These are phyloP conservation scores for Ennomos quercinarius DNA, from an alignment of 2,888 invertebrate genomes.

Conservation along the genomic window DNA sequence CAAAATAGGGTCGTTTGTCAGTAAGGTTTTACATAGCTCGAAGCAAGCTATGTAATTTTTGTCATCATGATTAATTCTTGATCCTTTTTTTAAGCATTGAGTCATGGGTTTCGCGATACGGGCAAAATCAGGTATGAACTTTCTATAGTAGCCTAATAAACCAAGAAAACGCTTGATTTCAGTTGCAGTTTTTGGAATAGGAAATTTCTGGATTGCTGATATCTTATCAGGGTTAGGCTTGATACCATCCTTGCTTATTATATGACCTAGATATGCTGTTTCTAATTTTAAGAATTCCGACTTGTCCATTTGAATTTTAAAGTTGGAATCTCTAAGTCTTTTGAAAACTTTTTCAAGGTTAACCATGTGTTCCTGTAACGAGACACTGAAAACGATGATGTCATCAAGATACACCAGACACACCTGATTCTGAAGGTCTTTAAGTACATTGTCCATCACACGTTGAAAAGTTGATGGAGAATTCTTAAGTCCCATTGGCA, in stretches of 20 bases:
- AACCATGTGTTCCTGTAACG: constrained; percentile 2
- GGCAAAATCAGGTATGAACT: constrained; percentile 47
- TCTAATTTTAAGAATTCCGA: constrained; percentile 44
- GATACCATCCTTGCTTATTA: constrained; percentile 41
- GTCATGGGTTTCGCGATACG: background rate
- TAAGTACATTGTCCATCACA: constrained; percentile 48
- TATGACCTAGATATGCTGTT: constrained; percentile 42
- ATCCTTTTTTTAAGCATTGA: too few relatives aligned
- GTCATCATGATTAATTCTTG: constrained; percentile 1
- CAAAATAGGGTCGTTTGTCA: constrained; percentile 49
- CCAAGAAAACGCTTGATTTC: constrained; percentile 44
- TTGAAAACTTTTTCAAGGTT: constrained; percentile 42
- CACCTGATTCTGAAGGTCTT: constrained; percentile 7
- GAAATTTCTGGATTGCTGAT: constrained; percentile 40
- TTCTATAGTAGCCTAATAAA: constrained; percentile 41
- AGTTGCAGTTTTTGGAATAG: constrained; percentile 42
- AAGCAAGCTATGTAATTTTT: constrained; percentile 41
- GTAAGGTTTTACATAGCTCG: constrained; percentile 35
- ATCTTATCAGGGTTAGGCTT: constrained; percentile 48
- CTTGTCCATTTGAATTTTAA: constrained; percentile 47
- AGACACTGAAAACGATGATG: constrained; percentile 45
- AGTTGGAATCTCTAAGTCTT: constrained; percentile 38
- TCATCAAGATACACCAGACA: constrained; percentile 51
- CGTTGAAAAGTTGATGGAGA: too few relatives aligned
- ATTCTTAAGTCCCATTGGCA: too few relatives aligned